Evolutionary conservation across 2,888 invertebrate genomes (phyloP).

Genomic region (Blastobasis adustella): DNA sequence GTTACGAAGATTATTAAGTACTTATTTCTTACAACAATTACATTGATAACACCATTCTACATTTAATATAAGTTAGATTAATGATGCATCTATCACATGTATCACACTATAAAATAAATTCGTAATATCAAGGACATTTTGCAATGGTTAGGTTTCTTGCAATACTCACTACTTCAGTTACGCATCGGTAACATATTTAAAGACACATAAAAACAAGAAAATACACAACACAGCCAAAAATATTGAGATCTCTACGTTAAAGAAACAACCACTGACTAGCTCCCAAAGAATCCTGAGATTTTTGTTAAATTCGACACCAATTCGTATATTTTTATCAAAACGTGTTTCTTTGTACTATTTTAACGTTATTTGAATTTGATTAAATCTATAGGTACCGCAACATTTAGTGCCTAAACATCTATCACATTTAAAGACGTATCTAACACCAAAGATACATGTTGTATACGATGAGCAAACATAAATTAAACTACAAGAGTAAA

Average conservation of each 20-base stretch:
- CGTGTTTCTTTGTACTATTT: slow-evolving; percentile 4
- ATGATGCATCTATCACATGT: slow-evolving; percentile 12
- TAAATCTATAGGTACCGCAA: neutral
- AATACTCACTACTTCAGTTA: neutral
- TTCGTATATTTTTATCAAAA: too few relatives aligned
- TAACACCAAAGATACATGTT: slow-evolving; percentile 18
- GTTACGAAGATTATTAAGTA: slow-evolving; percentile 1
- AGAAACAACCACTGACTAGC: slow-evolving; percentile 36
- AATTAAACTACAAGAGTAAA: slow-evolving; percentile 12
- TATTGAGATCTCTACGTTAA: slow-evolving; percentile 45
- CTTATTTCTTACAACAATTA: slow-evolving; percentile 11
- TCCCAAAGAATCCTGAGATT: slow-evolving; percentile 3
- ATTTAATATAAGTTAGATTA: slow-evolving; percentile 3
- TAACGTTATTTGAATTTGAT: slow-evolving; percentile 1
- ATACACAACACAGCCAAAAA: slow-evolving; percentile 60
- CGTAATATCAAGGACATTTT: slow-evolving; percentile 10
- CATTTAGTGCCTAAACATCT: slow-evolving; percentile 18
- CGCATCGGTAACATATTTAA: slow-evolving; percentile 12
- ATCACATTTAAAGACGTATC: slow-evolving; percentile 26
- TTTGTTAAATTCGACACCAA: too few relatives aligned
- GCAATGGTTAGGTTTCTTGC: neutral
- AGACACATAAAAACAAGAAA: slow-evolving; percentile 13
- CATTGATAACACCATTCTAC: slow-evolving; percentile 7
- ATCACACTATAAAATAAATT: slow-evolving; percentile 23
- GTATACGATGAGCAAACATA: slow-evolving; percentile 27